Base-by-base conservation (phyloP, 2,113 vertebrate species). In the Trematomus loennbergii region DNA sequence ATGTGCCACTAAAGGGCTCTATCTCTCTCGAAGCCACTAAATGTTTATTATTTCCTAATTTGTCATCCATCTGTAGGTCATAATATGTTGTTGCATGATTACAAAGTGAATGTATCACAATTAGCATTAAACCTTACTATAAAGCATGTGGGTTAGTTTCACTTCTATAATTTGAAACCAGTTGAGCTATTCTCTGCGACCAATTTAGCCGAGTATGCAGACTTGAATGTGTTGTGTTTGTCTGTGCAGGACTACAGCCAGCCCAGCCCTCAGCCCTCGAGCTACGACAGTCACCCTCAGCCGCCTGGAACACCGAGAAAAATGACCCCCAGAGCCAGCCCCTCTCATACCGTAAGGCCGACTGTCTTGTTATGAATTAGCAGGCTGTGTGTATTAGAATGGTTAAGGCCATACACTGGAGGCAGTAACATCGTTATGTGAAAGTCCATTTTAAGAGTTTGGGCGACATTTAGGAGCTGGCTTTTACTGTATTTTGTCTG, bases 191-290 rank as follows among this genome's bases (percentile, higher is more conserved):
- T 66, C 43, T 50, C 18, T 33, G 18, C 2, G 0, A 17, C 43
- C 20, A 65, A 17, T 43, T 12, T 15, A 29, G 43, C 4, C 10
- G 1, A 7, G 4, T 61, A 16, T 5, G 5, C 33, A 49, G 22
- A 49, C 5, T 49, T 65, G n/a, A 29, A 22, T 48, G 15, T 74
- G 59, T 72, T 71, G 11, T 83, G 45, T 60, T 57, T 83, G 3
- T 79, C 18, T 76, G 43, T 79, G 25, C 81, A 94, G 93, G 85
- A 91, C 49, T 92, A 87, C 88, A 91, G 88, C 62, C 83, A 82
- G 8, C 36, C 86, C 12, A 81, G 49, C 68, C 68, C 79, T 48
- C 82, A 79, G 48, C 78, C 84, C 15, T 33, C 88, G 12, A 43
- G 79, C 60, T 75, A 76, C 54, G 82, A 90, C 48, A 62, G 57